These are phyloP conservation scores for Drosophila bocqueti DNA, from an alignment of 1,140 invertebrate species.

Conservation along the genomic window DNA sequence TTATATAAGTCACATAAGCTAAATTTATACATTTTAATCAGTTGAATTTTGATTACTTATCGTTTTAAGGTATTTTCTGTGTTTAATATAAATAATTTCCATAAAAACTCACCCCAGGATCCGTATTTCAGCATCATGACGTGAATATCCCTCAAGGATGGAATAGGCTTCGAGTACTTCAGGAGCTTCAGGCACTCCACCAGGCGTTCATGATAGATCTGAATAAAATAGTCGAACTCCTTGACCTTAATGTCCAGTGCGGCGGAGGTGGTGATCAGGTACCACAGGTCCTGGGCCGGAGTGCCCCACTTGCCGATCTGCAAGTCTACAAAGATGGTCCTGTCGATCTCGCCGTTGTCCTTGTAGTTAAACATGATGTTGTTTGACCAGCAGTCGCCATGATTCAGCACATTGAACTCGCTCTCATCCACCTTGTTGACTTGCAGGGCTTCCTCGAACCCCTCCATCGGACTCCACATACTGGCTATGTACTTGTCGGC, in stretches of 20 bases:
- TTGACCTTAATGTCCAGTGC: slow-evolving; percentile 58
- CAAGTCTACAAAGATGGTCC: slow-evolving; percentile 62
- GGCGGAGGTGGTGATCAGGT: slow-evolving; percentile 60
- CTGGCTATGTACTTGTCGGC: slow-evolving; percentile 53
- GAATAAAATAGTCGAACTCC: slow-evolving; percentile 72
- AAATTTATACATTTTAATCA: not conserved
- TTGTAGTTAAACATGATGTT: slow-evolving; percentile 85
- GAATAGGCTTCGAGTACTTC: slow-evolving; percentile 60
- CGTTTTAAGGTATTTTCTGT: not conserved
- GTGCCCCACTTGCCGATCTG: slow-evolving; percentile 69
- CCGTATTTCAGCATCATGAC: slow-evolving; percentile 63
- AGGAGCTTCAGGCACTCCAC: slow-evolving; percentile 55
- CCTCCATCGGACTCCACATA: not conserved
- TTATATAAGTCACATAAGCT: no score
- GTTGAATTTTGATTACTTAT: not conserved
- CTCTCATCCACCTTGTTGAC: slow-evolving; percentile 74
- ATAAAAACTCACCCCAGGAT: slow-evolving; percentile 55
- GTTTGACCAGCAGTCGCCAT: slow-evolving; percentile 87
- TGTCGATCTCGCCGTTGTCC: slow-evolving; percentile 73
- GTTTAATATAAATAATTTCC: not conserved
- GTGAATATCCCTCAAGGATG: slow-evolving; percentile 59
- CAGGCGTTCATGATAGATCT: slow-evolving; percentile 66
- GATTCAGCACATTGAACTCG: slow-evolving; percentile 88
- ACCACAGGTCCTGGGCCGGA: slow-evolving; percentile 71
- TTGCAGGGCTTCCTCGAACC: slow-evolving; percentile 24